phyloP scores from a whole-genome alignment of 2,888 invertebrate genomes.

The Spodoptera exigua region DNA sequence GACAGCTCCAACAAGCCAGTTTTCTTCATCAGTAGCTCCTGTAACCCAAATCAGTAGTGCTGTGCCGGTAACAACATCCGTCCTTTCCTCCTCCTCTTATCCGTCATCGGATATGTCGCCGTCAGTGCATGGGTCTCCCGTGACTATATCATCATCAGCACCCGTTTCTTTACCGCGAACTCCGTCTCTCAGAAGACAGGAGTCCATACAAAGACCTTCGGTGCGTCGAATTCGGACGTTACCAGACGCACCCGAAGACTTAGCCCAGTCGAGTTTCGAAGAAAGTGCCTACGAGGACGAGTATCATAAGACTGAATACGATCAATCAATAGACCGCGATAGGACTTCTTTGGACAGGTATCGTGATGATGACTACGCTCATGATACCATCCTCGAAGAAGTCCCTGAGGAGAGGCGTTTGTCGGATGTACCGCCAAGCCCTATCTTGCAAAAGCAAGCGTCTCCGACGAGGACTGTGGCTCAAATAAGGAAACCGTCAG shows the following conservation, averaged over 20 bases:
- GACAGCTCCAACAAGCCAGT: slow-evolving; percentile 68
- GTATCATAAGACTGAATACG: slow-evolving; percentile 87
- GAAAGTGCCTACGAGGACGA: slow-evolving; percentile 89
- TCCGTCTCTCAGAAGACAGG: slow-evolving; percentile 84
- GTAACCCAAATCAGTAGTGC: slow-evolving; percentile 78
- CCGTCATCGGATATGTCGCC: slow-evolving; percentile 71
- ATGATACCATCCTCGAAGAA: slow-evolving; percentile 80
- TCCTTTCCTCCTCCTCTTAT: slow-evolving; percentile 57
- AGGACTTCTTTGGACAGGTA: slow-evolving; percentile 83
- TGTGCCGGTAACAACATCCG: slow-evolving; percentile 77
- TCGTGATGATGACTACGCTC: slow-evolving; percentile 80
- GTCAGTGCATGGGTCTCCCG: slow-evolving; percentile 76
- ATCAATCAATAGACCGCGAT: slow-evolving; percentile 81
- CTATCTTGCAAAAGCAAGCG: slow-evolving; percentile 78
- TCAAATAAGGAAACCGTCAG: slow-evolving; percentile 81
- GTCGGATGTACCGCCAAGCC: slow-evolving; percentile 72
- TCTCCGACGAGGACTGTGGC: slow-evolving; percentile 81
- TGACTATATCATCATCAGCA: slow-evolving; percentile 77
- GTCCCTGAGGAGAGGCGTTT: slow-evolving; percentile 77
- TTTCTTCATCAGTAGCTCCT: slow-evolving; percentile 71
- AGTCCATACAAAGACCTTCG: slow-evolving; percentile 86
- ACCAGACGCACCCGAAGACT: slow-evolving; percentile 85
- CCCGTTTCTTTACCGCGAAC: slow-evolving; percentile 79
- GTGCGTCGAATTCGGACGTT: slow-evolving; percentile 85
- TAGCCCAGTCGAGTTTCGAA: slow-evolving; percentile 80